Conservation (phyloP, 1,140 invertebrate species). For the Heliconius nattereri region DNA sequence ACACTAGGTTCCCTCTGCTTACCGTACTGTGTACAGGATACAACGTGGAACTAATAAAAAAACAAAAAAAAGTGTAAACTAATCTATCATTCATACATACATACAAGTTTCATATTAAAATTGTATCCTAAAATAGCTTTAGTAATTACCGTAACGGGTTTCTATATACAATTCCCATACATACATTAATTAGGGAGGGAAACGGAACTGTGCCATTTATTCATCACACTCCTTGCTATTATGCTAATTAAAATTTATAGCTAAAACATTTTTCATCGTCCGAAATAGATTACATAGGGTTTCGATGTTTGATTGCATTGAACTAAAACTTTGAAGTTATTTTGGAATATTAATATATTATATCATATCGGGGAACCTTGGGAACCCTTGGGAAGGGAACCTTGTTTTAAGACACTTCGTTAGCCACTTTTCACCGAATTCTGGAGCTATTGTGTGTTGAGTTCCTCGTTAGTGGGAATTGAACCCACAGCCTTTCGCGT, state of each 20-base stretch:
- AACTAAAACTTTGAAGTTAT: background rate
- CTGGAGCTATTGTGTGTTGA: no score
- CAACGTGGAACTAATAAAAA: background rate
- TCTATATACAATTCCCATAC: slow-evolving; percentile 2
- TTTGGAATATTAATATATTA: background rate
- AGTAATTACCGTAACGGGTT: slow-evolving; percentile 1
- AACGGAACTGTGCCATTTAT: slow-evolving; percentile 18
- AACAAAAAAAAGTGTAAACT: background rate
- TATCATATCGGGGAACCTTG: no score
- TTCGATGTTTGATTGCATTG: slow-evolving; percentile 11
- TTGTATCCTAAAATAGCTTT: slow-evolving; percentile 11
- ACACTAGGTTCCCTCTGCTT: background rate
- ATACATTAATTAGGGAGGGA: slow-evolving; percentile 11
- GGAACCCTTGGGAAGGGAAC: no score
- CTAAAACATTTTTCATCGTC: slow-evolving; percentile 23
- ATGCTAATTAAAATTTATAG: slow-evolving; percentile 34
- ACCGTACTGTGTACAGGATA: no score
- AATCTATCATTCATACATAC: background rate
- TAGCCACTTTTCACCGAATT: no score
- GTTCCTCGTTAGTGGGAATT: no score
- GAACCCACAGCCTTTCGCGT: no score
- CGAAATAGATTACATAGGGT: slow-evolving; percentile 21
- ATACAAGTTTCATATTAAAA: background rate
- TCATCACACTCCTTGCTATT: slow-evolving; percentile 24
- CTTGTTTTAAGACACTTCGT: no score